A percentile compares a stretch with the other conserved stretches of the same genome.
Evolutionary conservation across 1,140 invertebrate genomes (phyloP).

Genomic region (Zaprionus vittiger): DNA sequence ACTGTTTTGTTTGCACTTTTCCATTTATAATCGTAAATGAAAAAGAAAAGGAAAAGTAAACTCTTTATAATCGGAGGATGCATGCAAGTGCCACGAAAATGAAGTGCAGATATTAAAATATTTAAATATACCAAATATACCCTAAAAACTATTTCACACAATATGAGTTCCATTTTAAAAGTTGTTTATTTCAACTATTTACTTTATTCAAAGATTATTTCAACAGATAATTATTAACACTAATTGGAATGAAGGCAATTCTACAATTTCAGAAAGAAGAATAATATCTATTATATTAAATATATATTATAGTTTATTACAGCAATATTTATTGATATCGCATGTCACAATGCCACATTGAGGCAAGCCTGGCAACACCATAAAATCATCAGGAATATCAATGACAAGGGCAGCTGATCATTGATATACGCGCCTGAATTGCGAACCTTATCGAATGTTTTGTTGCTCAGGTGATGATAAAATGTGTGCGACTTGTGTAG

Average conservation of each 20-base stretch:
- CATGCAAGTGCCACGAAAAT: slow-evolving; percentile 44
- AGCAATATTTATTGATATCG: too few relatives aligned
- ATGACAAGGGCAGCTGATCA: neutral
- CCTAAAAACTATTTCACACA: too few relatives aligned
- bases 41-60: slow-evolving; percentile 5
- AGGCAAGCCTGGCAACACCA: neutral
- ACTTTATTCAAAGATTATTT: neutral
- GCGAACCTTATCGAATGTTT: neutral
- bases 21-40: neutral
- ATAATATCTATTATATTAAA: too few relatives aligned
- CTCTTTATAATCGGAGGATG: neutral
- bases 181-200: too few relatives aligned
- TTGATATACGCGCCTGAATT: neutral
- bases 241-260: neutral
- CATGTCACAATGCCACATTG: neutral
- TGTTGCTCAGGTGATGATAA: neutral
- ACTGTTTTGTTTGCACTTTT: slow-evolving; percentile 5
- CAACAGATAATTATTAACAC: neutral
- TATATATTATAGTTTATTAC: too few relatives aligned
- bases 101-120: slow-evolving; percentile 3
- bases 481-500: neutral
- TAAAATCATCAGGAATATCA: neutral
- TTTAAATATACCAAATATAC: neutral
- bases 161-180: too few relatives aligned
- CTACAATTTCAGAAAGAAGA: neutral